Evolutionary conservation across 2,888 invertebrate genomes (phyloP).

Genomic region (Tuberolachnus salignus): DNA sequence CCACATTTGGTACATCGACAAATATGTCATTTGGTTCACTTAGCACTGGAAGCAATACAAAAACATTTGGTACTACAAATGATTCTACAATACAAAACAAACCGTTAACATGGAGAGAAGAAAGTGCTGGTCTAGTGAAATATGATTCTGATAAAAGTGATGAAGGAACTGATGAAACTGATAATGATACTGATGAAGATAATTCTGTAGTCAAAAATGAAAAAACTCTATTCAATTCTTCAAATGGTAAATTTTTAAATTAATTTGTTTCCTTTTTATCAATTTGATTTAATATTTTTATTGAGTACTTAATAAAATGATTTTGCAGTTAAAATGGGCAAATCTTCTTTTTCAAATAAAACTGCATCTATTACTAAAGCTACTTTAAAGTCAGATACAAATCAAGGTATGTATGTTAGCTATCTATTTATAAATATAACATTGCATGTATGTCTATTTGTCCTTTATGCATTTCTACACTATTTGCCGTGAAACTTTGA

Average conservation of each 20-base stretch:
- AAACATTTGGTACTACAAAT: conserved; percentile 9
- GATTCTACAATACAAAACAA: not conserved
- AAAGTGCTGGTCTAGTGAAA: conserved; percentile 43
- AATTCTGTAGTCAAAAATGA: conserved; percentile 5
- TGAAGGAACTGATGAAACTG: conserved; percentile 22
- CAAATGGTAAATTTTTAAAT: conserved; percentile 18
- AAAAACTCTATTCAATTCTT: conserved; percentile 14
- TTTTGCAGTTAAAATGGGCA: conserved; percentile 40
- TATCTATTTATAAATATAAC: no score
- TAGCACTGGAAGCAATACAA: not conserved
- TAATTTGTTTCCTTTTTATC: no score
- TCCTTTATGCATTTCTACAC: no score
- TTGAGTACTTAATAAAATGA: not conserved
- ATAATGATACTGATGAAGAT: conserved; percentile 33
- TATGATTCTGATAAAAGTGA: conserved; percentile 54
- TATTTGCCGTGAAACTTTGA: no score
- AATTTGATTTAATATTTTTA: no score
- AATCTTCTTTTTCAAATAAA: conserved; percentile 13
- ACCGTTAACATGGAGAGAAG: conserved; percentile 50
- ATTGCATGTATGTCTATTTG: no score
- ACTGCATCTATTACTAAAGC: not conserved
- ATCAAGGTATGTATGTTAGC: conserved; percentile 17
- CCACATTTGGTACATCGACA: conserved; percentile 23
- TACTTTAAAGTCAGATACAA: not conserved
- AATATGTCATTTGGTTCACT: conserved; percentile 33